A percentile compares a stretch with the other conserved stretches of the same genome.
phyloP scores from a whole-genome alignment of 2,113 vertebrate genomes.

The Pyxicephalus adspersus region DNA sequence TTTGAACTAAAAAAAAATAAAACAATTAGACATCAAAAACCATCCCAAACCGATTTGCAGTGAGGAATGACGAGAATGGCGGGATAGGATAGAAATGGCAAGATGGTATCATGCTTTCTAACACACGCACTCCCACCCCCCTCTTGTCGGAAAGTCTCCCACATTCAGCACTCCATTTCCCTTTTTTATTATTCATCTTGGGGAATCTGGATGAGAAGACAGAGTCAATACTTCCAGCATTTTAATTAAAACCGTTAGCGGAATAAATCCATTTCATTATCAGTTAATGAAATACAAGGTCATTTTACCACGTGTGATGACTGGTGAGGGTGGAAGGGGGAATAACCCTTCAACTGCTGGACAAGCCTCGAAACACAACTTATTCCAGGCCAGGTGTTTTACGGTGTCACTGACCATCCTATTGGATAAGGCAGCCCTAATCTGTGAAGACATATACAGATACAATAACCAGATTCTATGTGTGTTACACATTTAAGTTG shows the following conservation, averaged over 20 bases:
- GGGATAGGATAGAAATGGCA: constrained; percentile 39
- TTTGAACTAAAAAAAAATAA: constrained; percentile 94
- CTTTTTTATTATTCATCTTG: constrained; percentile 88
- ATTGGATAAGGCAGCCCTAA: not conserved
- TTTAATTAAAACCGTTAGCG: constrained; percentile 99
- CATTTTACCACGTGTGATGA: constrained; percentile 73
- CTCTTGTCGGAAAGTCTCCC: constrained; percentile 34
- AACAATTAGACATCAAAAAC: constrained; percentile 93
- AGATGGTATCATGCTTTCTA: constrained; percentile 41
- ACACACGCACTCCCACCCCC: not conserved
- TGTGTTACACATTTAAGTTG: no score
- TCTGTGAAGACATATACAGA: not conserved
- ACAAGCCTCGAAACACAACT: not conserved
- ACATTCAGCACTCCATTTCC: constrained; percentile 45
- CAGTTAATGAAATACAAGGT: constrained; percentile 99
- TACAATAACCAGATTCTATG: not conserved
- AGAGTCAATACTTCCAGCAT: constrained; percentile 99
- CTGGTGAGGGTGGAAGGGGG: constrained; percentile 33
- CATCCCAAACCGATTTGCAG: constrained; percentile 83
- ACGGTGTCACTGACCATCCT: constrained; percentile 7
- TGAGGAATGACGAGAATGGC: constrained; percentile 82
- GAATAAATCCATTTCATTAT: constrained; percentile 99
- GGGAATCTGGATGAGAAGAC: constrained; percentile 95
- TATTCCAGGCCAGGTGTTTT: not conserved
- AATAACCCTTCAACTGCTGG: constrained; percentile 40